Conservation (phyloP, 2,113 vertebrate species). For the Nycticorax nycticorax region DNA sequence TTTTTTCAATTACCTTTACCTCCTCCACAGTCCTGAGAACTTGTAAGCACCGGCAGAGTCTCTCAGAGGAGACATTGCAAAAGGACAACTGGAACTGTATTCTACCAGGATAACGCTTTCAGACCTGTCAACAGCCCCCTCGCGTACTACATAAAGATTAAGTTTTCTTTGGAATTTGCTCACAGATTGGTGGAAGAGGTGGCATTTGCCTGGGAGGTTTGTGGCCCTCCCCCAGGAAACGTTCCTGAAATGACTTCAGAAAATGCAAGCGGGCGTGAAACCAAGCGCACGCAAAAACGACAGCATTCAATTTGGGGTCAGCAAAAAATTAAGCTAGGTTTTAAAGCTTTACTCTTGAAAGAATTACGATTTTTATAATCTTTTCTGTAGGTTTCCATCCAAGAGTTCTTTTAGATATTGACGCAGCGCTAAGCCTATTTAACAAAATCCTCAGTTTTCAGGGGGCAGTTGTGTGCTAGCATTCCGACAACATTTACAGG, state of each 20-base stretch:
- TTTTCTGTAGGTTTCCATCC: neutral
- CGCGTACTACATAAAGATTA: accelerated
- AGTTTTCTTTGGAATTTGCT: neutral
- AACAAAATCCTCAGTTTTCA: neutral
- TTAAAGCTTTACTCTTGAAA: neutral
- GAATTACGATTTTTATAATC: neutral
- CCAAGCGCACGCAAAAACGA: accelerated
- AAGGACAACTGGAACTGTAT: neutral
- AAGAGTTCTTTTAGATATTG: neutral
- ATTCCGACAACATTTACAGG: neutral
- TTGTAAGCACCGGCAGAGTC: neutral
- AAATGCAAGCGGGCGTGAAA: accelerated
- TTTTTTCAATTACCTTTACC: neutral
- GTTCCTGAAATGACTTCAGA: neutral
- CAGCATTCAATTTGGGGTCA: neutral
- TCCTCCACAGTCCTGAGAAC: neutral
- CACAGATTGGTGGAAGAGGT: neutral
- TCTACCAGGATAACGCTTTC: neutral
- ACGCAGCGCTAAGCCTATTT: neutral
- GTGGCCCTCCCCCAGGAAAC: neutral
- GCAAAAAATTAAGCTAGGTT: neutral
- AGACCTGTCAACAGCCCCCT: neutral
- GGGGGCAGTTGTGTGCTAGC: neutral
- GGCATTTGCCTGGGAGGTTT: neutral
- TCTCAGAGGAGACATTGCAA: neutral